These are phyloP conservation scores for Micronycteris hirsuta DNA, from an alignment of 2,113 vertebrate genomes.

Conservation along the genomic window DNA sequence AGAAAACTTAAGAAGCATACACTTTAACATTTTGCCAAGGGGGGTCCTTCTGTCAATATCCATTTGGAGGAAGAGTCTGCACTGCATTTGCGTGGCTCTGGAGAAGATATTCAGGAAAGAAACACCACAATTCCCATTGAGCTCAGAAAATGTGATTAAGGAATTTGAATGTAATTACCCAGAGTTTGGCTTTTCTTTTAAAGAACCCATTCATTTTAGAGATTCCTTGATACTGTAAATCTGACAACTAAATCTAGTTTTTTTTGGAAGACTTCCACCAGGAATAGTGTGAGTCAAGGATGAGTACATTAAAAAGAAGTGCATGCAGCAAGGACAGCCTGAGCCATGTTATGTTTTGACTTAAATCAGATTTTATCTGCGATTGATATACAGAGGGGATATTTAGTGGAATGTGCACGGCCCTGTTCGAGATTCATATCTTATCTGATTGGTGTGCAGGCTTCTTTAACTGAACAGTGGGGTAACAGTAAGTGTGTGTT, in stretches of 20 bases:
- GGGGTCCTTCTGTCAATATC: background rate
- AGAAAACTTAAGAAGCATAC: background rate
- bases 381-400: background rate
- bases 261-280: slow-evolving; percentile 62
- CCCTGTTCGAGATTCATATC: background rate
- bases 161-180: slow-evolving; percentile 71
- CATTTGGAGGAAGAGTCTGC: slow-evolving; percentile 32
- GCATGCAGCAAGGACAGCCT: background rate
- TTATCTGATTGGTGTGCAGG: background rate
- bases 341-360: background rate
- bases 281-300: slow-evolving; percentile 47
- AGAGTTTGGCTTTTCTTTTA: slow-evolving; percentile 70
- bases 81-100: background rate
- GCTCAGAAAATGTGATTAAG: slow-evolving; percentile 71
- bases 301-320: slow-evolving; percentile 16
- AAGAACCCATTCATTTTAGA: slow-evolving; percentile 64
- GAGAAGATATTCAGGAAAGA: slow-evolving; percentile 46
- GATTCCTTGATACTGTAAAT: slow-evolving; percentile 66
- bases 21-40: background rate
- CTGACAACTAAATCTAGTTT: slow-evolving; percentile 68
- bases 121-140: slow-evolving; percentile 60
- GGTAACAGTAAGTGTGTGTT: background rate
- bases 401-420: background rate
- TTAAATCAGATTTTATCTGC: slow-evolving; percentile 47
- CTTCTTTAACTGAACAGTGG: background rate